Evolutionary conservation across 2,888 invertebrate species (phyloP), one percentile per base, ranked within the genome.

Genomic region (Lysandra coridon): DNA sequence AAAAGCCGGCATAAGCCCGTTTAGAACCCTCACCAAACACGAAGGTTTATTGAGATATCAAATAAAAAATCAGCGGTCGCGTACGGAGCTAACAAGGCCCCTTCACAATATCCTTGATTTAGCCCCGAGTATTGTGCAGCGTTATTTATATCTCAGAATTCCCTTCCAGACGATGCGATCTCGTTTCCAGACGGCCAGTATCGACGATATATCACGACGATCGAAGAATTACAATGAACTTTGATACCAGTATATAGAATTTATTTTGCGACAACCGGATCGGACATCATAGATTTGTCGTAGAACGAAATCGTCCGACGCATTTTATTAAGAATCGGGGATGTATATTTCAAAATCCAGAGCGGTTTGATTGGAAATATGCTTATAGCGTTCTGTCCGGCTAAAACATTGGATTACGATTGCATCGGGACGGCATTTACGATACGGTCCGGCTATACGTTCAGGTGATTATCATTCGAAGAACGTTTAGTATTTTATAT

Each of bases 1-100:
- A 84, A 84, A 86, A 85, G 83, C 85, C 84, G 82, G 83, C 82
- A 82, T 78, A 84, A 88, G 89, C 89, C 85, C 87, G 88, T 91
- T 89, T 86, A 85, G 86, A 88, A 88, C 89, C 92, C 91, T 88
- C 82, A 81, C 88, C 88, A 87, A 88, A 87, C 86, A 87, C 87
- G 86, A 85, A 88, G 88, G 88, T 90, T 91, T 93, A 93, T 94
- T 93, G 92, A 93, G 93, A 94, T 93, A 93, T 94, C 93, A 92
- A 93, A 94, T 92, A 93, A 93, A 93, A 93, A 93, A 93, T 94
- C 93, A 93, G 93, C 91, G 91, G 92, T 90, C 90, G 90, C 87
- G 87, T 88, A 87, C 87, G 86, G 85, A 85, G 85, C 92, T 92
- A 93, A 93, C 92, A 92, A 92, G 91, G 85, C 88, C 87, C 86